A percentile compares a stretch with the other conserved stretches of the same genome.
Conservation (phyloP, 2,797 vertebrate species). For the Lerista edwardsae region DNA sequence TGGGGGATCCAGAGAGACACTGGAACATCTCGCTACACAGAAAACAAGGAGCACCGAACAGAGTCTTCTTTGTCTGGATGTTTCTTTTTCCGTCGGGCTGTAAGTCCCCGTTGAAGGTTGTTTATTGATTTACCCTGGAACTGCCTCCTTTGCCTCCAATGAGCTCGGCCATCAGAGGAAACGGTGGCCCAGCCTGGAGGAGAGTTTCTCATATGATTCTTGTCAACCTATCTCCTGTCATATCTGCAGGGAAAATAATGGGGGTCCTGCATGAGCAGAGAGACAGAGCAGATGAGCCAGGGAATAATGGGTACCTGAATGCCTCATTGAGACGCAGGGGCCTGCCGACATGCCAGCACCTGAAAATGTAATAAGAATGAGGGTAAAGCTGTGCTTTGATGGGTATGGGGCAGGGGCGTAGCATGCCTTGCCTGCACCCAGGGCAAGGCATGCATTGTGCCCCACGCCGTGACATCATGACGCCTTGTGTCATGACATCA, state of each 20-base stretch:
- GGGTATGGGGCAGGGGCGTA: no score
- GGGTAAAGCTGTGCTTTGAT: slow-evolving; percentile 28
- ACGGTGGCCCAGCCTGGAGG: slow-evolving; percentile 56
- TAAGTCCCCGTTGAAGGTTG: slow-evolving; percentile 33
- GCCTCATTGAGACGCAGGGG: background rate
- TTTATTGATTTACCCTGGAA: slow-evolving; percentile 64
- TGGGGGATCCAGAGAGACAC: no score
- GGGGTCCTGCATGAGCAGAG: slow-evolving; percentile 38
- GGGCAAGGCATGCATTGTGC: no score
- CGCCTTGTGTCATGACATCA: no score
- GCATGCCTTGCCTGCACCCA: no score
- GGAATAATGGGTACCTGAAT: slow-evolving; percentile 30
- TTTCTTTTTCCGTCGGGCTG: slow-evolving; percentile 21
- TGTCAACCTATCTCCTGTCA: slow-evolving; percentile 59
- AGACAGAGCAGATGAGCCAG: slow-evolving; percentile 13
- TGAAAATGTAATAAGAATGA: slow-evolving; percentile 51
- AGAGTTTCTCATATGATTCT: slow-evolving; percentile 48
- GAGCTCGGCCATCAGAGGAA: slow-evolving; percentile 59
- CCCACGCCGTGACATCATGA: no score
- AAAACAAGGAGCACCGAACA: background rate
- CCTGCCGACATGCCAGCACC: background rate
- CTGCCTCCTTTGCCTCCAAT: slow-evolving; percentile 44
- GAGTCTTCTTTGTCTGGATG: slow-evolving; percentile 9
- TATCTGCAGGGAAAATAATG: slow-evolving; percentile 65
- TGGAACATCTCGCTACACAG: no score